Evolutionary conservation across 1,140 invertebrate species (phyloP), one percentile per base, ranked within the genome.

Genomic region (Euura saliciscinereae): DNA sequence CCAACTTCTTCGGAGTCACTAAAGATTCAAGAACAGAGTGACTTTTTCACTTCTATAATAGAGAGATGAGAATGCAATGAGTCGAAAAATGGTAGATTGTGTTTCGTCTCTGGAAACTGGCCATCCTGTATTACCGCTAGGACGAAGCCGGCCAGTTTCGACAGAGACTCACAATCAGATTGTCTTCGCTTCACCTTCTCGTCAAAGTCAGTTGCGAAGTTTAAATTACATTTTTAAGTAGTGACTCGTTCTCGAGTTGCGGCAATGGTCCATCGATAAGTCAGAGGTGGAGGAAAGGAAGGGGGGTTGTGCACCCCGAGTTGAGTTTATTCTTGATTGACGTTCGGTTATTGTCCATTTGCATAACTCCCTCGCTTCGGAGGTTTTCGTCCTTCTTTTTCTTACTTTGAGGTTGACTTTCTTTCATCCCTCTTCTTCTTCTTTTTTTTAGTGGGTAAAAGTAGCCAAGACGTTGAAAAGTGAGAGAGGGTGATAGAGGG

Each of bases 261-360:
- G 28, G 28, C 28, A 28, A 28, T 28, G 28, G 28, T 28, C 28
- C 28, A 28, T 28, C 28, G 28, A 28, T 28, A 28, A 28, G 28
- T 28, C 28, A 28, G 28, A 28, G 28, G 28, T 28, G 28, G 28
- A 28, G 28, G 28, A n/a, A n/a, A 59, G 51, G 51, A 59, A 59
- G 13, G 10, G 51, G 51, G 51, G 51, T 11, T 59, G 10, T n/a
- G 13, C 51, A 44, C 59, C 8, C 66, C 66, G 66, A 84, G 77
- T 84, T 81, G 83, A 85, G 80, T 85, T 85, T 81, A 71, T 78
- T 80, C 79, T 78, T 85, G 85, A 86, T 85, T 86, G 85, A 86
- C 84, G 82, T 83, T 83, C 79, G 83, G 84, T 82, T 84, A 85
- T 86, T 84, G 83, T 85, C 81, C 83, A 84, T 86, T 86, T 84